A percentile compares a stretch with the other conserved stretches of the same genome.
Conservation (phyloP, 1,140 invertebrate species). For the Acyrthosiphon pisum region DNA sequence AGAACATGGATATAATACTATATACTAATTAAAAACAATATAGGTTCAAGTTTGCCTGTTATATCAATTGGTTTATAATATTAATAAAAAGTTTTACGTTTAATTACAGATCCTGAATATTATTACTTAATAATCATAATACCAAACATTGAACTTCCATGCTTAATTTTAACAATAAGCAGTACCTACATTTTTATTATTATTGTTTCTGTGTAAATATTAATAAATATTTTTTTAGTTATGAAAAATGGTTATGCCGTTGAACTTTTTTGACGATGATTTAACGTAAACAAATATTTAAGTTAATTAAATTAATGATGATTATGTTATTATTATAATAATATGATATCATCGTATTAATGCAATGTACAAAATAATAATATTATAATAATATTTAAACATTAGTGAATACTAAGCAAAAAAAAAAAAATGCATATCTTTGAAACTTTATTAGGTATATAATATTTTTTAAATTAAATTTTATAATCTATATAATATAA, state of each 20-base stretch:
- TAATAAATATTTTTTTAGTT: not conserved
- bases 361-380: not conserved
- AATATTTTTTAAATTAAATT: not conserved
- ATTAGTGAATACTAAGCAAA: not conserved
- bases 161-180: not conserved
- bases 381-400: not conserved
- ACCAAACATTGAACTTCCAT: not conserved
- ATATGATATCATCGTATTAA: not conserved
- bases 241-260: not conserved
- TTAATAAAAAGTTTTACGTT: not conserved
- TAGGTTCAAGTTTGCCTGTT: not conserved
- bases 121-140: conserved; percentile 3
- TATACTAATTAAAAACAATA: not conserved
- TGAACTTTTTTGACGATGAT: not conserved
- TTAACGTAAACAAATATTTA: not conserved
- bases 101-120: not conserved
- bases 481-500: too few relatives aligned
- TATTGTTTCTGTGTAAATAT: not conserved
- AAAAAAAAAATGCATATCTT: not conserved
- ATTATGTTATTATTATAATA: not conserved
- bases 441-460: not conserved
- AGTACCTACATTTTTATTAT: not conserved
- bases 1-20: not conserved
- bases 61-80: not conserved
- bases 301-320: not conserved